phyloP scores from a whole-genome alignment of 2,888 invertebrate species.

The Acanthoscelides obtectus region DNA sequence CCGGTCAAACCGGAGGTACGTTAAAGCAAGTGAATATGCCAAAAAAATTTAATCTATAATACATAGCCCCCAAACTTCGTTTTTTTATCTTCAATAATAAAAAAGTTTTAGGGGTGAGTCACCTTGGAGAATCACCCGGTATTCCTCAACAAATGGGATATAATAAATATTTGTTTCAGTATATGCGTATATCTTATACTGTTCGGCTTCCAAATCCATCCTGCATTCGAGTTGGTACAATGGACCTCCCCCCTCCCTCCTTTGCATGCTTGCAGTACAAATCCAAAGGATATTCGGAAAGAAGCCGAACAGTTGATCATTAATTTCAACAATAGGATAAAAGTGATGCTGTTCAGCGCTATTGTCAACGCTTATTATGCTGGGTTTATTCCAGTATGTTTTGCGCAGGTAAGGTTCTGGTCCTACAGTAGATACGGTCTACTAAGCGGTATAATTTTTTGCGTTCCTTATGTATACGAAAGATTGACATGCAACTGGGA shows the following conservation, averaged over 20 bases:
- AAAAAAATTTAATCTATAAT: too few relatives aligned
- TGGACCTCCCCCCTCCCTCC: slow-evolving; percentile 52
- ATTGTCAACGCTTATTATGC: slow-evolving; percentile 83
- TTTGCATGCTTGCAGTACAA: slow-evolving; percentile 72
- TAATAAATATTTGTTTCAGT: slow-evolving; percentile 54
- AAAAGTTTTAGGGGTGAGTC: too few relatives aligned
- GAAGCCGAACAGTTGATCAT: slow-evolving; percentile 81
- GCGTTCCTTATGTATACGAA: too few relatives aligned
- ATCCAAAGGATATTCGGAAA: slow-evolving; percentile 65
- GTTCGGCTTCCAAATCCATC: slow-evolving; percentile 73
- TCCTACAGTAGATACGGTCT: too few relatives aligned
- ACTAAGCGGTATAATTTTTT: too few relatives aligned
- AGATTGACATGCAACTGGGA: too few relatives aligned
- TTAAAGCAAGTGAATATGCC: too few relatives aligned
- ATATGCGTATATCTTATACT: slow-evolving; percentile 73
- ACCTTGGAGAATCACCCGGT: too few relatives aligned
- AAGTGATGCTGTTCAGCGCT: slow-evolving; percentile 76
- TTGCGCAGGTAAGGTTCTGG: slow-evolving; percentile 75
- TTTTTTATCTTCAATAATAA: too few relatives aligned
- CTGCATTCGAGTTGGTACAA: slow-evolving; percentile 65
- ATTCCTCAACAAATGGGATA: too few relatives aligned
- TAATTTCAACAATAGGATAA: slow-evolving; percentile 86
- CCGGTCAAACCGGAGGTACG: too few relatives aligned
- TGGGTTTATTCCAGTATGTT: slow-evolving; percentile 84
- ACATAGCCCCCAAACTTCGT: too few relatives aligned